Evolutionary conservation across 2,888 invertebrate genomes (phyloP).

Genomic region (Drosophila mercatorum): DNA sequence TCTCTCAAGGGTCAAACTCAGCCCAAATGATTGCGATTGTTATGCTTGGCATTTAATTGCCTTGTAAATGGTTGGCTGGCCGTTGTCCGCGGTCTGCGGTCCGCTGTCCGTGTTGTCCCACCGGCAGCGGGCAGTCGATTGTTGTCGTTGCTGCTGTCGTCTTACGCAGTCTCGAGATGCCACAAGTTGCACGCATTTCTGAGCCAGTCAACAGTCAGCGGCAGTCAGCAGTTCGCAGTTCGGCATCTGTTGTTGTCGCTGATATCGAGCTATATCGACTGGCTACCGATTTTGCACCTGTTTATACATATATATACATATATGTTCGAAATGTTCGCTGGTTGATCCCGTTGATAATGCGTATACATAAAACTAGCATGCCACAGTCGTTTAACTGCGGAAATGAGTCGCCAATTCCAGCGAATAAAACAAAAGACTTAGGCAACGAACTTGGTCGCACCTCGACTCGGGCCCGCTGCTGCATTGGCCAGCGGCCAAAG

Average conservation of each 20-base stretch:
- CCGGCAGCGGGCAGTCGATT: conserved; percentile 69
- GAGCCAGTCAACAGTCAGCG: conserved; percentile 13
- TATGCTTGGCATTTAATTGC: conserved; percentile 81
- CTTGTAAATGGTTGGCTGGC: conserved; percentile 72
- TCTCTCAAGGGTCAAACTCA: conserved; percentile 60
- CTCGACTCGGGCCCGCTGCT: conserved; percentile 35
- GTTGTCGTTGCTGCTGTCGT: conserved; percentile 50
- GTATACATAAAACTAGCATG: conserved; percentile 79
- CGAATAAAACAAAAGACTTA: conserved; percentile 70
- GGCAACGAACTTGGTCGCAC: conserved; percentile 61
- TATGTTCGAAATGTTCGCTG: conserved; percentile 51
- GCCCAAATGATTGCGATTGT: conserved; percentile 71
- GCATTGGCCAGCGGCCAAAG: conserved; percentile 67
- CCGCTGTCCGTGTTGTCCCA: conserved; percentile 28
- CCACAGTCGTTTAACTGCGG: conserved; percentile 68
- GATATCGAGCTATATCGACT: conserved; percentile 69
- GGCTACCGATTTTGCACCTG: conserved; percentile 79
- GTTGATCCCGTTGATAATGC: conserved; percentile 77
- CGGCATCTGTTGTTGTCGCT: conserved; percentile 38
- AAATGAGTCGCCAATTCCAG: conserved; percentile 76
- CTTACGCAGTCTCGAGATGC: conserved; percentile 62
- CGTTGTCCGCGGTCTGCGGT: not conserved
- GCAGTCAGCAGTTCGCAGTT: conserved; percentile 34
- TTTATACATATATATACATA: conserved; percentile 18
- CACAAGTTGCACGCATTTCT: conserved; percentile 79